These are phyloP conservation scores for Dinoponera quadriceps DNA, from an alignment of 1,140 invertebrate genomes.

Conservation along the genomic window DNA sequence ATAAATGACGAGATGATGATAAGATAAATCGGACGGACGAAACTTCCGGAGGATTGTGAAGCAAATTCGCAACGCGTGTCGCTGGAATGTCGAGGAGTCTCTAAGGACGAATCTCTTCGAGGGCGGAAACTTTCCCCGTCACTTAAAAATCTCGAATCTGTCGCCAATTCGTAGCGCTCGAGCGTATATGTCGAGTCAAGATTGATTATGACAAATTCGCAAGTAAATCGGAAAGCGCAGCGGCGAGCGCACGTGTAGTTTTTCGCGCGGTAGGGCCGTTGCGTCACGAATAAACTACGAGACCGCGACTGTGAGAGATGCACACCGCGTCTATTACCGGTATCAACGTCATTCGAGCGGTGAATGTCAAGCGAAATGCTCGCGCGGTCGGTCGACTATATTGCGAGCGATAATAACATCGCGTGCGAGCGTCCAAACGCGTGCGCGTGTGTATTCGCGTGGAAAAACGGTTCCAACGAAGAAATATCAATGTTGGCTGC, in stretches of 20 bases:
- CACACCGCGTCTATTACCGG: constrained; percentile 29
- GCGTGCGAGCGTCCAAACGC: too few species aligned
- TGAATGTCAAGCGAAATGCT: constrained; percentile 11
- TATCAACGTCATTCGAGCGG: constrained; percentile 41
- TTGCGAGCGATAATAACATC: background rate
- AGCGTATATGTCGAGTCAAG: too few species aligned
- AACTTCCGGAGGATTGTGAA: background rate
- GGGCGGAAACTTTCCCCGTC: background rate
- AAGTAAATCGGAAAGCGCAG: background rate
- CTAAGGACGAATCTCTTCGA: background rate
- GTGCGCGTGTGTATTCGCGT: too few species aligned
- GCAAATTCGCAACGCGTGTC: background rate
- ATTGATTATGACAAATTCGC: background rate
- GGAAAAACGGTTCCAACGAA: background rate
- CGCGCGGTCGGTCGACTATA: background rate
- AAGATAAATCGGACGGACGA: background rate
- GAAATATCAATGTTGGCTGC: background rate
- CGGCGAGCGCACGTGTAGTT: background rate
- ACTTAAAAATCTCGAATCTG: background rate
- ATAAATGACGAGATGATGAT: background rate
- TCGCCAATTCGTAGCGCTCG: background rate
- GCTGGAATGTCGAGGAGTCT: background rate
- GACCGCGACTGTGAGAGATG: constrained; percentile 13
- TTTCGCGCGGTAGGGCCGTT: background rate
- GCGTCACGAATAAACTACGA: background rate